Percentiles rank a stretch among this genome's conserved stretches.
Evolutionary conservation across 2,888 invertebrate species (phyloP).

Genomic region (Amblyjoppa proteus): DNA sequence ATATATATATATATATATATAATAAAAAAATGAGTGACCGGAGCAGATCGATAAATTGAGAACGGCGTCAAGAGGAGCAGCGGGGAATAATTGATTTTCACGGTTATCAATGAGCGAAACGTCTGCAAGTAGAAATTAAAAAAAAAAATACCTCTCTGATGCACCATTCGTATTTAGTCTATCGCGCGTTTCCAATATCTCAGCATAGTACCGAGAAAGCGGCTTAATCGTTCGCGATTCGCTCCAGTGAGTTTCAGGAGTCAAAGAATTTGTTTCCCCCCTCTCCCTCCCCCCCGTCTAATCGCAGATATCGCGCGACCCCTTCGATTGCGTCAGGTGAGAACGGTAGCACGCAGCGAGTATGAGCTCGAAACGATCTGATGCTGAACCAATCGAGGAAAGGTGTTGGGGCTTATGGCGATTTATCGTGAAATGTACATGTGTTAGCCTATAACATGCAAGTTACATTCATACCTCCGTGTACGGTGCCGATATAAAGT

Average conservation of each 20-base stretch:
- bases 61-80: conserved; percentile 12
- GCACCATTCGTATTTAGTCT: conserved; percentile 12
- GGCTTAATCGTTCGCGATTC: conserved; percentile 62
- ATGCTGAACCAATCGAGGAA: conserved; percentile 52
- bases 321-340: conserved; percentile 49
- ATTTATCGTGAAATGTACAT: conserved; percentile 13
- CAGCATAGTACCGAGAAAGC: conserved; percentile 47
- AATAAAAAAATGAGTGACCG: background rate
- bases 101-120: conserved; percentile 29
- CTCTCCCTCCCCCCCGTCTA: background rate
- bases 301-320: conserved; percentile 18
- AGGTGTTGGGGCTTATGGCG: conserved; percentile 52
- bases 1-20: background rate
- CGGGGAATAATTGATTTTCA: conserved; percentile 53
- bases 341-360: conserved; percentile 49
- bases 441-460: no score
- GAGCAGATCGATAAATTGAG: conserved; percentile 43
- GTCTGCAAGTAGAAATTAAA: background rate
- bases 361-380: conserved; percentile 15
- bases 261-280: conserved; percentile 54
- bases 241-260: conserved; percentile 61
- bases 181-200: conserved; percentile 55
- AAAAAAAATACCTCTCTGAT: conserved; percentile 32
- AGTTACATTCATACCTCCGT: background rate
- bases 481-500: background rate